These are phyloP conservation scores for Grallaria varia DNA, from an alignment of 2,113 vertebrate species.

Conservation along the genomic window DNA sequence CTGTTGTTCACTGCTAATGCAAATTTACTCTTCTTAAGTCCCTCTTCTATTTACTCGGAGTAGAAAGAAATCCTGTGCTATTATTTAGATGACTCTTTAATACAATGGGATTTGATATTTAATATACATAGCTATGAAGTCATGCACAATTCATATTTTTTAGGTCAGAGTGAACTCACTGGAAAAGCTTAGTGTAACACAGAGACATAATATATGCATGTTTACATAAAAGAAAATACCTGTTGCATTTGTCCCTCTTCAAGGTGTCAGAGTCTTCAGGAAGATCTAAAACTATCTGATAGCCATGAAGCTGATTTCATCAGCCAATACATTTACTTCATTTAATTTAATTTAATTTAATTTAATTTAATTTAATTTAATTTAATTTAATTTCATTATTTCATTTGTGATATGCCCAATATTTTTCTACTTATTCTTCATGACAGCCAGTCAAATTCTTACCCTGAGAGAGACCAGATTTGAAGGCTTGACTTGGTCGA, in stretches of 20 bases:
- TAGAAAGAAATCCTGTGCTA: neutral
- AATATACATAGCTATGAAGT: neutral
- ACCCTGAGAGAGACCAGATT: neutral
- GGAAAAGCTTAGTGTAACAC: neutral
- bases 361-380: neutral
- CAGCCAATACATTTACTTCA: neutral
- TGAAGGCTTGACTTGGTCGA: neutral
- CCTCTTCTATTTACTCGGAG: neutral
- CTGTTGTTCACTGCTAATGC: constrained; percentile 4
- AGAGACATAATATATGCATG: neutral
- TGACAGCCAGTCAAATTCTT: neutral
- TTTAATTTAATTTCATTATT: neutral
- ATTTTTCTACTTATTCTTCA: neutral
- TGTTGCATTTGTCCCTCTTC: neutral
- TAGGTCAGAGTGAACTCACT: neutral
- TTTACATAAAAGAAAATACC: neutral
- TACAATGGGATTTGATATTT: neutral
- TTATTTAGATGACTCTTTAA: neutral
- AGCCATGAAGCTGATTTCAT: neutral
- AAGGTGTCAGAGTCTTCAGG: neutral
- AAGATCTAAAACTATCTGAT: neutral
- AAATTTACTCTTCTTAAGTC: neutral
- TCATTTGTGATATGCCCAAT: neutral
- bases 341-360: neutral
- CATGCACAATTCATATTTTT: neutral